Base-by-base conservation (phyloP, 1,140 invertebrate species). In the Meloidogyne floridensis region DNA sequence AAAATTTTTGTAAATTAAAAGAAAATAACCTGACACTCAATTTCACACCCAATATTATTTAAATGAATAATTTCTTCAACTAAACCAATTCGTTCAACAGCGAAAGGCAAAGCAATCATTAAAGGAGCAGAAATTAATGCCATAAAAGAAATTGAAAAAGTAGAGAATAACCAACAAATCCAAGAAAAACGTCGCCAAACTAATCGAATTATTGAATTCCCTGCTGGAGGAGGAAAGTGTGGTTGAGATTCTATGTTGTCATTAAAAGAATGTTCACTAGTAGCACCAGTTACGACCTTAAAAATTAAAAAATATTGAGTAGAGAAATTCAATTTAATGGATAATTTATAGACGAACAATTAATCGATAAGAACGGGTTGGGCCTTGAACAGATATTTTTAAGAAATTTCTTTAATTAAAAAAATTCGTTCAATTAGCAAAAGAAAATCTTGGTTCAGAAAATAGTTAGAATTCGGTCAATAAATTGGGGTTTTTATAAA, bases 11-110 rank as follows among this genome's bases (percentile, higher is more conserved):
- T n/a, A n/a, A n/a, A n/a, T n/a, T n/a, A n/a, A n/a, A n/a, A n/a
- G n/a, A n/a, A n/a, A 65, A 47, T 9, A 43, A 87, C 84, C 79
- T 87, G 83, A 80, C 85, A 86, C 51, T 87, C 85, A 56, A 87
- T 70, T 70, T 86, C 76, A 42, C 85, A 86, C n/a, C 56, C 77
- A 69, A 43, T 47, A 32, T 47, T 79, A 51, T 47, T 20, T 20
- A 43, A 53, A 51, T n/a, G 20, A 65, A 65, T 65, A 65, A 65
- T 56, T 15, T 72, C 43, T 47, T 69, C 77, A 59, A 83, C 13
- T 43, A 54, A 15, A 20, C 65, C 20, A 59, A 86, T 7, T 42
- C 54, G 65, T 43, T 42, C 78, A 72, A 82, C 10, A 76, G 77
- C n/a, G 74, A 82, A 82, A 8, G 85, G 85, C 5, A 82, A 51